Evolutionary conservation across 1,140 invertebrate genomes (phyloP).

Genomic region (Drosophila trapezifrons): DNA sequence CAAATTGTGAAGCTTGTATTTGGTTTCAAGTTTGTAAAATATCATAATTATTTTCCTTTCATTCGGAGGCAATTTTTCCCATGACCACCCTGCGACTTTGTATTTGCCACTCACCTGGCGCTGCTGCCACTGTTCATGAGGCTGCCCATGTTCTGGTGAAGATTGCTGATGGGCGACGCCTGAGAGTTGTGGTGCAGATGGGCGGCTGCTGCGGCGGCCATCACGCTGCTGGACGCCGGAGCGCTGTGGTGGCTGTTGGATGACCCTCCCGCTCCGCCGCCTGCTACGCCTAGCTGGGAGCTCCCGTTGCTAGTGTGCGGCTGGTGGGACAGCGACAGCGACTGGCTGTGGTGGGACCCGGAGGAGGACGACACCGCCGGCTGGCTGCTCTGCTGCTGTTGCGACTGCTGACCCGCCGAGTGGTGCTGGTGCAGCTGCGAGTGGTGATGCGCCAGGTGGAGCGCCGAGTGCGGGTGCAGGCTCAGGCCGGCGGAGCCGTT

Average conservation of each 20-base stretch:
- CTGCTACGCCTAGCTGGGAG: conserved; percentile 45
- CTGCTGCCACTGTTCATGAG: conserved; percentile 83
- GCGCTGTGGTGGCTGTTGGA: conserved; percentile 47
- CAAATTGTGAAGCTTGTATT: no score
- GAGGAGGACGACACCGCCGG: conserved; percentile 40
- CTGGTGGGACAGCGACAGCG: conserved; percentile 58
- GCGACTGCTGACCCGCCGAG: conserved; percentile 44
- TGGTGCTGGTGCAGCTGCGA: conserved; percentile 67
- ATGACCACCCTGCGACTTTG: background rate
- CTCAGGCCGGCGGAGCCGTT: conserved; percentile 53
- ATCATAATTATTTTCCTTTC: no score
- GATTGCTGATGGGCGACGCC: conserved; percentile 79
- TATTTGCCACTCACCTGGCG: conserved; percentile 63
- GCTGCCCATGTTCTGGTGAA: conserved; percentile 83
- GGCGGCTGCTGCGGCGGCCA: conserved; percentile 79
- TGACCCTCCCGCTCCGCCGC: conserved; percentile 17
- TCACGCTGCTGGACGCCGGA: conserved; percentile 72
- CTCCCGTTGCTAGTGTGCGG: conserved; percentile 66
- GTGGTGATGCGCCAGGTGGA: conserved; percentile 60
- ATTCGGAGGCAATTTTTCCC: no score
- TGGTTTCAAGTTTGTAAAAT: no score
- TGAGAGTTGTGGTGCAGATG: conserved; percentile 81
- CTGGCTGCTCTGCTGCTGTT: conserved; percentile 48
- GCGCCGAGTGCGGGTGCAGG: conserved; percentile 64
- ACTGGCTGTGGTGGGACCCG: conserved; percentile 49